Evolutionary conservation across 2,113 vertebrate genomes (phyloP).

Genomic region (Pogona vitticeps): DNA sequence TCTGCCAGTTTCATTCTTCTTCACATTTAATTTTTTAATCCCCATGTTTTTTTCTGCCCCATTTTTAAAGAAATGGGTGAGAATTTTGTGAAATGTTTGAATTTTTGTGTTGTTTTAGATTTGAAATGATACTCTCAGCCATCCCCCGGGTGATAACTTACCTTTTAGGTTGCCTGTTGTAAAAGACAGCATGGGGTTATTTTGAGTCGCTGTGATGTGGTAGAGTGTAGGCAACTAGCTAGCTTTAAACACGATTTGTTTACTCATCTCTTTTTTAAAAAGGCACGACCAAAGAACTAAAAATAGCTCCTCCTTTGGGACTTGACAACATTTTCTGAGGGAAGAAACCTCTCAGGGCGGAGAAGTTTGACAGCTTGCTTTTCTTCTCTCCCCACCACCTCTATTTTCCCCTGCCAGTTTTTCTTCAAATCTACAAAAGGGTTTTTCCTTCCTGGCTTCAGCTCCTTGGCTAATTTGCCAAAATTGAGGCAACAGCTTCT

Average conservation of each 20-base stretch:
- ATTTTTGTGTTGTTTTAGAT: not conserved
- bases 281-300: constrained; percentile 78
- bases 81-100: not conserved
- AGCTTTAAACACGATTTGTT: constrained; percentile 70
- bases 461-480: constrained; percentile 54
- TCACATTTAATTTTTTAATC: not conserved
- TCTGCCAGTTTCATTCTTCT: not conserved
- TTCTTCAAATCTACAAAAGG: constrained; percentile 44
- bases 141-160: constrained; percentile 51
- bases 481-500: constrained; percentile 62
- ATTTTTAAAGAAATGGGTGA: not conserved
- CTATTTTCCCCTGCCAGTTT: not conserved
- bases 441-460: constrained; percentile 50
- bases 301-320: constrained; percentile 79
- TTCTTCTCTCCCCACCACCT: constrained; percentile 45
- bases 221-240: constrained; percentile 64
- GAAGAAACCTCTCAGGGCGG: constrained; percentile 67
- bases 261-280: constrained; percentile 68
- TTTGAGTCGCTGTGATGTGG: constrained; percentile 71
- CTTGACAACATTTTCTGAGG: constrained; percentile 76
- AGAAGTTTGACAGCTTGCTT: constrained; percentile 70
- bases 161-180: constrained; percentile 60
- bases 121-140: not conserved
- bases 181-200: constrained; percentile 71
- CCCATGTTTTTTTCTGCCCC: not conserved